Evolutionary conservation across 2,797 vertebrate species (phyloP).

Genomic region (Enteromius fasciolatus): DNA sequence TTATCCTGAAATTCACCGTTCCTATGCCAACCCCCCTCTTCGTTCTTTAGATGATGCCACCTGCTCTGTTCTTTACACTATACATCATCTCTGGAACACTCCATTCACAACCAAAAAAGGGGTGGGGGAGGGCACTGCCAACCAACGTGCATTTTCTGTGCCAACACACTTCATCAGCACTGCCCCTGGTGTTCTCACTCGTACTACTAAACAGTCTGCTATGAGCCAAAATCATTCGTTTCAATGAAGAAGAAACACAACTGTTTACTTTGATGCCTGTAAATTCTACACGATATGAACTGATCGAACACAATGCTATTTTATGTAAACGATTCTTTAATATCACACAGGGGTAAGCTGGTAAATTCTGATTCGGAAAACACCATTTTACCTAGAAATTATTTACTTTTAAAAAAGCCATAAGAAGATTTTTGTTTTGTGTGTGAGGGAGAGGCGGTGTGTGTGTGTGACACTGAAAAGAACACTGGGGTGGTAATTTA

Average conservation of each 20-base stretch:
- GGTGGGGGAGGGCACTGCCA: slow-evolving; percentile 49
- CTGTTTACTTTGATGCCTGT: slow-evolving; percentile 37
- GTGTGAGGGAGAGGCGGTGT: slow-evolving; percentile 58
- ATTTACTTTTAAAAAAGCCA: slow-evolving; percentile 1
- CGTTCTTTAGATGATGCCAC: slow-evolving; percentile 42
- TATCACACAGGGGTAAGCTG: not conserved
- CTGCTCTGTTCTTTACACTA: slow-evolving; percentile 51
- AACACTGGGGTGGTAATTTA: not conserved
- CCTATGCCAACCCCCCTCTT: slow-evolving; percentile 3
- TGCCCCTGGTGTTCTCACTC: slow-evolving; percentile 47
- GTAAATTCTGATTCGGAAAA: not conserved
- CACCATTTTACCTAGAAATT: slow-evolving; percentile 1
- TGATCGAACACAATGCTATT: slow-evolving; percentile 2
- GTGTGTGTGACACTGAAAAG: not conserved
- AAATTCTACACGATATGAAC: slow-evolving; percentile 26
- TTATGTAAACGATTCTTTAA: not conserved
- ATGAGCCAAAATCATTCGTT: slow-evolving; percentile 45
- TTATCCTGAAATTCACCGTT: slow-evolving; percentile 10
- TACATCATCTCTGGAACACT: slow-evolving; percentile 49
- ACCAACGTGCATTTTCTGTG: slow-evolving; percentile 50
- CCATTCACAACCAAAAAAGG: slow-evolving; percentile 49
- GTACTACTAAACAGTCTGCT: slow-evolving; percentile 44
- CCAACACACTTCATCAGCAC: slow-evolving; percentile 52
- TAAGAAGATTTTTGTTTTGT: slow-evolving; percentile 45
- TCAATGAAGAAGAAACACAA: slow-evolving; percentile 44